Evolutionary conservation across 2,888 invertebrate species (phyloP), one percentile per base, ranked within the genome.

Genomic region (Cosmia trapezina): DNA sequence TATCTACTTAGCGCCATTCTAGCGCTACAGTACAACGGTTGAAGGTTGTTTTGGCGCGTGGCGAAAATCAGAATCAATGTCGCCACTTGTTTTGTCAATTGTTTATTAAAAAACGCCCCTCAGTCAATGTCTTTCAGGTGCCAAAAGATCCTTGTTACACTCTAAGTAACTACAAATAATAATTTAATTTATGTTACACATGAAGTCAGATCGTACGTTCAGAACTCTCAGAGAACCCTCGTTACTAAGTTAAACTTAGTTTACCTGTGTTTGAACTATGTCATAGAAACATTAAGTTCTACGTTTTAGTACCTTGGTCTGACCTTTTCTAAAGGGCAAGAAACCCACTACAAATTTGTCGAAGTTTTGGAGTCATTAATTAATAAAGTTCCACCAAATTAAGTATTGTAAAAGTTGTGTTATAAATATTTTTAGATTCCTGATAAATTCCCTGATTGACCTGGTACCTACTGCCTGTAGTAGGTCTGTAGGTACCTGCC

Each of bases 251-350:
- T 70, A 37, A 80, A 75, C 56, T 61, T n/a, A 45, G 43, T 70
- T 74, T 53, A 74, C 37, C 70, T 51, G 14, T 47, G 43, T 74
- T 63, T 61, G 53, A 80, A 80, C 63, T 75, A 79, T 75, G 80
- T 75, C 51, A 75, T 53, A 68, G 61, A 17, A 53, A 80, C 76
- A 73, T 61, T 41, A 70, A 67, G 70, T 65, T 60, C 53, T 56
- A 57, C 56, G 63, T 60, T 60, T 54, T 70, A 67, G 63, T 53
- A 37, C 51, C 41, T 54, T 43, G 22, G 47, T 69, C 45, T 68
- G 69, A 70, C 80, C 80, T 75, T 53, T 60, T 19, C 59, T 5
- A 19, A 79, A 61, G 47, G 37, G 57, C 54, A 51, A 54, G 49
- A 64, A 63, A 53, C 56, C n/a, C 61, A 41, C 37, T 56, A 65